These are phyloP conservation scores for Phoxinus phoxinus DNA, from an alignment of 2,113 vertebrate species.

Conservation along the genomic window DNA sequence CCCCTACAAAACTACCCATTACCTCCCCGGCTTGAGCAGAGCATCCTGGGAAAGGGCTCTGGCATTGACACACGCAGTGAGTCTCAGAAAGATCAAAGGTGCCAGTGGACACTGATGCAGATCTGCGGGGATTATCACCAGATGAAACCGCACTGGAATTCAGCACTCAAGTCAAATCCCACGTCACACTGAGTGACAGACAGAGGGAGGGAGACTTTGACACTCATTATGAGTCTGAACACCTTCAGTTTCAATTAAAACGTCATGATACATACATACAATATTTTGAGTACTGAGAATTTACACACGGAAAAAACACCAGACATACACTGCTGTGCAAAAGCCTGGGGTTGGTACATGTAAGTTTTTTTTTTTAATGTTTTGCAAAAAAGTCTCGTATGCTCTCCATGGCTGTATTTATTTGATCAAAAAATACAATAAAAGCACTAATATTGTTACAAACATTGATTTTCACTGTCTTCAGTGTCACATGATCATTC, in stretches of 20 bases:
- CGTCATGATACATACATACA: background rate
- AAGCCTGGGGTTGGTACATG: too few species aligned
- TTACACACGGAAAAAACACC: background rate
- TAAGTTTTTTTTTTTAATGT: background rate
- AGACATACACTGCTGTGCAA: background rate
- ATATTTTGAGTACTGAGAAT: background rate
- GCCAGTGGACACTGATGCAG: slow-evolving; percentile 77
- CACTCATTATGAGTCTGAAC: background rate
- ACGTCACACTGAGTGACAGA: slow-evolving; percentile 60
- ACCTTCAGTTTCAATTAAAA: background rate
- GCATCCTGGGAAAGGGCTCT: slow-evolving; percentile 73
- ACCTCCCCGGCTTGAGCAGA: slow-evolving; percentile 55
- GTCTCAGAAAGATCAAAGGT: slow-evolving; percentile 79
- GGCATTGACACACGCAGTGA: slow-evolving; percentile 74
- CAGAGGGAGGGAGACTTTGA: slow-evolving; percentile 55
- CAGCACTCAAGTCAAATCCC: slow-evolving; percentile 68
- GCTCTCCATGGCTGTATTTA: background rate
- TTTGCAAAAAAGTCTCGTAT: background rate
- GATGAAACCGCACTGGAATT: slow-evolving; percentile 75
- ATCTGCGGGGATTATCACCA: slow-evolving; percentile 77
- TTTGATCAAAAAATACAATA: background rate
- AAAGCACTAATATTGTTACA: too few species aligned
- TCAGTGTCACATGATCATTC: background rate
- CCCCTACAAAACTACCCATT: slow-evolving; percentile 73
- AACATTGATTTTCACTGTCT: background rate